Evolutionary conservation across 1,140 invertebrate species (phyloP).

Genomic region (Glossosoma conforme): DNA sequence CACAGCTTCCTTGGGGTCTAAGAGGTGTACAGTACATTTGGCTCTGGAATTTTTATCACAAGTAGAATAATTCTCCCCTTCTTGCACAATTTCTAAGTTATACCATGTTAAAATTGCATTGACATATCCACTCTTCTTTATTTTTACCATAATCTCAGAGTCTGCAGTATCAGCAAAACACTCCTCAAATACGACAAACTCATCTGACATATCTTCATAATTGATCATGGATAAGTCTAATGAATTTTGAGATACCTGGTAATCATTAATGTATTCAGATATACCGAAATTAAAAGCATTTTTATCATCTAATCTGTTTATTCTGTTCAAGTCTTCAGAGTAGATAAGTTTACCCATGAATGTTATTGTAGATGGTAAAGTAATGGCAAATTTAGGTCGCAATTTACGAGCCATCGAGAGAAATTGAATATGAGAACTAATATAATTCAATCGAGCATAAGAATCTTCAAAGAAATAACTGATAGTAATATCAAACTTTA

Average conservation of each 20-base stretch:
- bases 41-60: not conserved
- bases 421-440: too few relatives aligned
- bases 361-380: slow-evolving; percentile 16
- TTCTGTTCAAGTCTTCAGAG: slow-evolving; percentile 18
- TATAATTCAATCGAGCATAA: slow-evolving; percentile 8
- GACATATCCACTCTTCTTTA: not conserved
- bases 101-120: slow-evolving; percentile 16
- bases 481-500: slow-evolving; percentile 18
- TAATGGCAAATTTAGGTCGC: slow-evolving; percentile 4
- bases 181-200: slow-evolving; percentile 4
- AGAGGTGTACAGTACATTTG: slow-evolving; percentile 1
- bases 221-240: slow-evolving; percentile 9
- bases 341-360: slow-evolving; percentile 18
- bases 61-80: slow-evolving; percentile 7
- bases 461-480: slow-evolving; percentile 13
- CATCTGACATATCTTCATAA: slow-evolving; percentile 8
- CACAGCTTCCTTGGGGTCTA: too few relatives aligned
- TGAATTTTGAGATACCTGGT: slow-evolving; percentile 3
- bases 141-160: not conserved
- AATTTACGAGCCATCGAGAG: slow-evolving; percentile 1
- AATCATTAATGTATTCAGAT: slow-evolving; percentile 9
- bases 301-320: slow-evolving; percentile 14
- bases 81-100: slow-evolving; percentile 13
- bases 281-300: slow-evolving; percentile 16
- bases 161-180: not conserved